Percentiles rank a stretch among this genome's conserved stretches.
Evolutionary conservation across 1,140 invertebrate species (phyloP).

Genomic region (Cotesia glomerata): DNA sequence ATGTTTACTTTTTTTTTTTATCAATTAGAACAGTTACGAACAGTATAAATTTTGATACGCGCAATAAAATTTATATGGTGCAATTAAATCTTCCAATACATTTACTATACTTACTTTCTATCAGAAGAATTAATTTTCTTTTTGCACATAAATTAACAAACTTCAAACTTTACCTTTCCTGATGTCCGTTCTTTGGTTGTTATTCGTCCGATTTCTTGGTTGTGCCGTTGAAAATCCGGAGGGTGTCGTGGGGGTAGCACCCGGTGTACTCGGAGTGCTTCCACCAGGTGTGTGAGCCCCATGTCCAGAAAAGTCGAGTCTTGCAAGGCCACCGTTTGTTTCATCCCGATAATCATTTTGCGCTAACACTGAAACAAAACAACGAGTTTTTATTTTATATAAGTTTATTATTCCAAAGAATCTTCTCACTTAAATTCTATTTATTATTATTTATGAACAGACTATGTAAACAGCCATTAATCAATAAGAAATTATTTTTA

Average conservation of each 20-base stretch:
- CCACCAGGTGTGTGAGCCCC: conserved; percentile 57
- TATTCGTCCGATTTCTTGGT: conserved; percentile 51
- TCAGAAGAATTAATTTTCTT: too few species aligned
- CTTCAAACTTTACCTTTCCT: conserved; percentile 50
- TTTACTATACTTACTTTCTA: too few species aligned
- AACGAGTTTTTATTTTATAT: not conserved
- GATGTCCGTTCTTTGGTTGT: conserved; percentile 49
- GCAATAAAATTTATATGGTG: too few species aligned
- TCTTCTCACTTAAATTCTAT: not conserved
- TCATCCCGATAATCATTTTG: conserved; percentile 83
- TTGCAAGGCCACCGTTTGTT: conserved; percentile 66
- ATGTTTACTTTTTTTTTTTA: too few species aligned
- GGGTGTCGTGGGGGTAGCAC: conserved; percentile 65
- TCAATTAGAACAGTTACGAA: too few species aligned
- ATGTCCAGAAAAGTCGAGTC: conserved; percentile 55
- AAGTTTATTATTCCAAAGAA: not conserved
- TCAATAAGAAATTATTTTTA: too few species aligned
- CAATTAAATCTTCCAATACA: too few species aligned
- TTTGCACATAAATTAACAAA: too few species aligned
- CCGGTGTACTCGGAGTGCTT: conserved; percentile 69
- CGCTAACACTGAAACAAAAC: conserved; percentile 75
- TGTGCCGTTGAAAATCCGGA: conserved; percentile 60
- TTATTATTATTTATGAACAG: too few species aligned
- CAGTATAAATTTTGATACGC: too few species aligned
- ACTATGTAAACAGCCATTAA: too few species aligned